Evolutionary conservation across 2,888 invertebrate species (phyloP).

Genomic region (Arenicola marina): DNA sequence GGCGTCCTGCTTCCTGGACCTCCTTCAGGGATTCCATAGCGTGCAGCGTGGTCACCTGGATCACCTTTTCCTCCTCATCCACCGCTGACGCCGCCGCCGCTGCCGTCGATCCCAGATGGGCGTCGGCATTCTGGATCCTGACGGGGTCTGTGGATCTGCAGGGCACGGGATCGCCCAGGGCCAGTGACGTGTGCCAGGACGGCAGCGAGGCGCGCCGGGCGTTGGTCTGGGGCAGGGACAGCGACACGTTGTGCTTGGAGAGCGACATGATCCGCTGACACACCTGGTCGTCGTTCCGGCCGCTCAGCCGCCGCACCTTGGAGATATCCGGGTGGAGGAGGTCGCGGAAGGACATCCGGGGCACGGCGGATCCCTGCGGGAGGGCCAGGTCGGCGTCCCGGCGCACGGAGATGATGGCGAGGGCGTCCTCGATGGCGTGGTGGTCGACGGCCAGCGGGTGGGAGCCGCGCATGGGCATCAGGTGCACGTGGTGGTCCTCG

Average conservation of each 20-base stretch:
- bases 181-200: not conserved
- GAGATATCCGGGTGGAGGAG: not conserved
- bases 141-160: too few species aligned
- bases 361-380: not conserved
- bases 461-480: not conserved
- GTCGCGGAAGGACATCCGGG: slow-evolving; percentile 1
- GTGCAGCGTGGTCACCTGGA: not conserved
- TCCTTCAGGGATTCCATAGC: not conserved
- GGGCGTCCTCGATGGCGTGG: slow-evolving; percentile 1
- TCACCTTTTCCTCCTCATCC: not conserved
- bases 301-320: not conserved
- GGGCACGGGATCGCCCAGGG: too few species aligned
- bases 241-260: not conserved
- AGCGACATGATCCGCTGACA: not conserved
- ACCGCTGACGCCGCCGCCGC: not conserved
- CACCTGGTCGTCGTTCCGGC: not conserved
- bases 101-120: not conserved
- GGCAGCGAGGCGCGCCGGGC: not conserved
- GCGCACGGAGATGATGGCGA: not conserved
- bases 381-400: not conserved
- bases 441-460: not conserved
- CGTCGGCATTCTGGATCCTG: not conserved
- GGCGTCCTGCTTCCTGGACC: not conserved
- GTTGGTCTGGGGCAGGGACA: not conserved
- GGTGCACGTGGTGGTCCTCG: not conserved